Base-by-base conservation (phyloP, 2,113 vertebrate genomes). In the Ascaphus truei region DNA sequence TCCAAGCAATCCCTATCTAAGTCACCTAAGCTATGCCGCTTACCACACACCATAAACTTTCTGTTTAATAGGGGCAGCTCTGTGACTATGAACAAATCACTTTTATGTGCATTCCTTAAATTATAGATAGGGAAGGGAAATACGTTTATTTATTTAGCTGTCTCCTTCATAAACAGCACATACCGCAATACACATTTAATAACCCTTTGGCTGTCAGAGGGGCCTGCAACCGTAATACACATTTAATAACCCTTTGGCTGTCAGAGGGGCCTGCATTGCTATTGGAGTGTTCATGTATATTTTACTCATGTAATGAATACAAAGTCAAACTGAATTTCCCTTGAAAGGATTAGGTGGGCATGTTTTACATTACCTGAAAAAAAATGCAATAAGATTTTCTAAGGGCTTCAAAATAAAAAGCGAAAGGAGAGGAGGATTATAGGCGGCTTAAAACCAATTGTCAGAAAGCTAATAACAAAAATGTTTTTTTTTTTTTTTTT, bases 181-280 rank as follows among this genome's bases (percentile, higher is more conserved):
- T 65, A n/a, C n/a, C n/a, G n/a, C n/a, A 65, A 65, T 65, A 23
- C 36, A 27, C 48, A 52, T 52, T 48, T 39, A 39, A 39, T 34
- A 65, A 18, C 52, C 18, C 48, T 23, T 53, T 39, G 26, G 22
- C 20, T 53, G 50, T 50, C 50, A 65, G 34, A 41, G 45, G 62
- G 62, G 25, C n/a, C n/a, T n/a, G n/a, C n/a, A n/a, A n/a, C n/a
- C n/a, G n/a, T n/a, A 65, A 65, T 65, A 23, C 36, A 27, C 48
- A 52, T 52, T 48, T 39, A 39, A 39, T 34, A 65, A 18, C 52
- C 18, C 48, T 23, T 53, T 39, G 26, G 22, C 20, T 53, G 50
- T 50, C 50, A 65, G 34, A 41, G 45, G 62, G 34, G 48, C 62
- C 37, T 50, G 23, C 48, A 26, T n/a, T n/a, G 62, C 34, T 52